Evolutionary conservation across 2,888 invertebrate genomes (phyloP).

Genomic region (Lasiommata megera): DNA sequence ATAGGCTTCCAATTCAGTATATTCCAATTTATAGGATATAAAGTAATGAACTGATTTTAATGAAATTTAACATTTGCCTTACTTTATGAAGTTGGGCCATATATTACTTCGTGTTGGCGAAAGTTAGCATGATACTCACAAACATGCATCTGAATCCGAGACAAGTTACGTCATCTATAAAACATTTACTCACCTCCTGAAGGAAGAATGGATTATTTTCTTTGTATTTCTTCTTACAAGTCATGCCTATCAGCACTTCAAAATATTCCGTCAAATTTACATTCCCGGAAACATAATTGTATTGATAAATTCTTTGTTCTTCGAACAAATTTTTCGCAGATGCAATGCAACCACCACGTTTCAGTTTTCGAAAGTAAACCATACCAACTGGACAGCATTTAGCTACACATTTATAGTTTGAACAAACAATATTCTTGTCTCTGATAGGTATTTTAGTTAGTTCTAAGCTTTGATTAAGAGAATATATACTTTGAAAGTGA

Average conservation of each 20-base stretch:
- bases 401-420: constrained; percentile 40
- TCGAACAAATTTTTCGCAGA: neutral
- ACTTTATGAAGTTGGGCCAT: no score
- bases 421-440: constrained; percentile 20
- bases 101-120: no score
- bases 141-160: no score
- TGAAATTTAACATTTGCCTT: no score
- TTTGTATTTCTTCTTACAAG: constrained; percentile 32
- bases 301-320: neutral
- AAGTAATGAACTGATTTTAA: no score
- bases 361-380: constrained; percentile 25
- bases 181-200: constrained; percentile 38
- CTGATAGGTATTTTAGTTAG: constrained; percentile 29
- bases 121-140: no score
- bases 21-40: no score
- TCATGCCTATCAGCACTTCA: constrained; percentile 28
- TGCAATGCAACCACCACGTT: neutral
- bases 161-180: no score
- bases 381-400: constrained; percentile 52
- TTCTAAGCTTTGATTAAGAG: neutral
- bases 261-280: constrained; percentile 27
- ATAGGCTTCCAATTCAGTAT: no score
- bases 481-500: neutral
- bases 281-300: constrained; percentile 1
- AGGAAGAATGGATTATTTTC: constrained; percentile 27